Evolutionary conservation across 2,797 vertebrate genomes (phyloP).

Genomic region (Tragopan temminckii): DNA sequence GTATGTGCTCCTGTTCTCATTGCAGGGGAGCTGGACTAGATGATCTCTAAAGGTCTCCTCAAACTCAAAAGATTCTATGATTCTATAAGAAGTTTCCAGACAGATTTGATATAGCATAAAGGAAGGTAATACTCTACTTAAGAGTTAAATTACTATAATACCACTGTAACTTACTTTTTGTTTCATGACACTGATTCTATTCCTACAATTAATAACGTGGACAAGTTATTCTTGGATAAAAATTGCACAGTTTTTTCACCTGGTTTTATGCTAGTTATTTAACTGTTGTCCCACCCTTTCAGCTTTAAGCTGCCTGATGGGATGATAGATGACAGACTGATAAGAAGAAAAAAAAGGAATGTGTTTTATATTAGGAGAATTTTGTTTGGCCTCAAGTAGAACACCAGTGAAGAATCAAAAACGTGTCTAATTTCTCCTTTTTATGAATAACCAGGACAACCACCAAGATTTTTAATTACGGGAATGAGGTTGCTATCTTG

Average conservation of each 20-base stretch:
- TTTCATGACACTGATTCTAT: neutral
- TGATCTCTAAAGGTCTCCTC: neutral
- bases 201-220: neutral
- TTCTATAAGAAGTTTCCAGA: neutral
- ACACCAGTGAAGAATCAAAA: neutral
- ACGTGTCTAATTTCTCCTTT: neutral
- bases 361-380: neutral
- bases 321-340: neutral
- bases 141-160: neutral
- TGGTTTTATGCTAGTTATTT: neutral
- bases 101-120: neutral
- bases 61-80: neutral
- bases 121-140: neutral
- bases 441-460: neutral
- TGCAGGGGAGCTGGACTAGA: neutral
- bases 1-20: neutral
- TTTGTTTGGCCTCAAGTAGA: neutral
- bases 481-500: neutral
- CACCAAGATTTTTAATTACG: neutral
- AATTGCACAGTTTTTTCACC: neutral
- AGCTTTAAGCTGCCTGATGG: neutral
- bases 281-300: neutral
- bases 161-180: neutral
- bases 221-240: neutral
- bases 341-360: neutral